Evolutionary conservation across 2,888 invertebrate species (phyloP), one percentile per base, ranked within the genome.

Genomic region (Caenorhabditis sp.): DNA sequence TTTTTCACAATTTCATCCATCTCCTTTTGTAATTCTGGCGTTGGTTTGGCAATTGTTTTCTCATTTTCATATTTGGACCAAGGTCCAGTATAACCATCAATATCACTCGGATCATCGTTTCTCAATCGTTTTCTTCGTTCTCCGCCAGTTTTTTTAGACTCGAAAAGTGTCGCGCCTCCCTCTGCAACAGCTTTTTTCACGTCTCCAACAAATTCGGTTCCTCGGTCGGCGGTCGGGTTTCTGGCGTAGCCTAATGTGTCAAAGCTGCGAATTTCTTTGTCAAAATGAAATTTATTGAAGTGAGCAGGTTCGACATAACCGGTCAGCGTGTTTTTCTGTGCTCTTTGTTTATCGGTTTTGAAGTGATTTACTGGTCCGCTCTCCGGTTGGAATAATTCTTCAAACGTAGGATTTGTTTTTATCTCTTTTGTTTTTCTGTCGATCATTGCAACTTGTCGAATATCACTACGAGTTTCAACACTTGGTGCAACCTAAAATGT

Each of bases 61-160:
- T 99, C 97, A 87, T 95, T 95, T 10, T 92, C 92, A 89, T 91
- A 99, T 63, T 93, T 93, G 66, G 95, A 97, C 99, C 99, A 99
- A 0, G 99, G 99, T 0, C 86, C 99, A 0, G 95, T 90, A 88
- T 96, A 99, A 0, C 97, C 97, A 53, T 93, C 94, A 24, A 99
- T 91, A 89, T 99, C 97, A 21, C 92, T 91, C 0, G 99, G 93
- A 84, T 95, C 92, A 85, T 93, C 92, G 89, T 99, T 99, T 88
- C 92, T 93, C 65, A 92, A 92, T 73, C 95, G 91, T 89, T 95
- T 96, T 85, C 89, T 86, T 79, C 86, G 89, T 81, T 85, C 85
- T 31, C 82, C 89, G 87, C 85, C 86, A 1, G 86, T 86, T 58
- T 87, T 85, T 51, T 74, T 73, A 17, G 81, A 79, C 51, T 99